These are phyloP conservation scores for Epicauta chinensis DNA, from an alignment of 1,140 invertebrate species.

Conservation along the genomic window DNA sequence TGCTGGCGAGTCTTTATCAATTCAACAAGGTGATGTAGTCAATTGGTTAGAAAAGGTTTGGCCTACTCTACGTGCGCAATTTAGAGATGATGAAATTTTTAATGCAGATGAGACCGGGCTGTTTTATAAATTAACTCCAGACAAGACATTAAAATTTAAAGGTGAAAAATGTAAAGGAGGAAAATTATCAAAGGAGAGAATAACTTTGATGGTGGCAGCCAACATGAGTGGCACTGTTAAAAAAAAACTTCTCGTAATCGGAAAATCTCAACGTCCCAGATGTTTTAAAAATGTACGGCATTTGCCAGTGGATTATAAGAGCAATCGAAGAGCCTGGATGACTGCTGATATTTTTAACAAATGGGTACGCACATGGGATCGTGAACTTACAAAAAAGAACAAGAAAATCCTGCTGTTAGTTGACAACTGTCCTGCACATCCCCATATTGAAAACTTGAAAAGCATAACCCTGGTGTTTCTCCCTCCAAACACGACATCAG, in stretches of 20 bases:
- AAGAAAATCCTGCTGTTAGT: no score
- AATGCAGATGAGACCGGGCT: slow-evolving; percentile 44
- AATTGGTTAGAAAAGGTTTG: slow-evolving; percentile 12
- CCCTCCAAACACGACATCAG: no score
- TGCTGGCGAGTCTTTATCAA: slow-evolving; percentile 15
- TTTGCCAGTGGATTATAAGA: slow-evolving; percentile 19
- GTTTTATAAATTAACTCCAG: no score
- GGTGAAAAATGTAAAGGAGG: slow-evolving; percentile 27
- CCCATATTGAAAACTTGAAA: no score
- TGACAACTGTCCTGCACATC: no score
- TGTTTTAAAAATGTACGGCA: slow-evolving; percentile 42
- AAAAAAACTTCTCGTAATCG: slow-evolving; percentile 41
- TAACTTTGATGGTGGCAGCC: slow-evolving; percentile 26
- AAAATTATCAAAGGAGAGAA: slow-evolving; percentile 29
- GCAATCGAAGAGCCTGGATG: slow-evolving; percentile 22
- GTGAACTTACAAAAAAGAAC: slow-evolving; percentile 11
- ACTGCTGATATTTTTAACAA: slow-evolving; percentile 18
- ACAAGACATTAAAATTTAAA: slow-evolving; percentile 38
- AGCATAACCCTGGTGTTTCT: no score
- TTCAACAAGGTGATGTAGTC: not conserved
- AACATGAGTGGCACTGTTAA: no score
- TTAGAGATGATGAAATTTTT: slow-evolving; percentile 36
- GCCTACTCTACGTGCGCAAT: slow-evolving; percentile 21
- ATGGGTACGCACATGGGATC: slow-evolving; percentile 11
- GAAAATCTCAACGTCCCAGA: slow-evolving; percentile 36